These are phyloP conservation scores for Babylonia areolata DNA, from an alignment of 1,140 invertebrate species.

Conservation along the genomic window DNA sequence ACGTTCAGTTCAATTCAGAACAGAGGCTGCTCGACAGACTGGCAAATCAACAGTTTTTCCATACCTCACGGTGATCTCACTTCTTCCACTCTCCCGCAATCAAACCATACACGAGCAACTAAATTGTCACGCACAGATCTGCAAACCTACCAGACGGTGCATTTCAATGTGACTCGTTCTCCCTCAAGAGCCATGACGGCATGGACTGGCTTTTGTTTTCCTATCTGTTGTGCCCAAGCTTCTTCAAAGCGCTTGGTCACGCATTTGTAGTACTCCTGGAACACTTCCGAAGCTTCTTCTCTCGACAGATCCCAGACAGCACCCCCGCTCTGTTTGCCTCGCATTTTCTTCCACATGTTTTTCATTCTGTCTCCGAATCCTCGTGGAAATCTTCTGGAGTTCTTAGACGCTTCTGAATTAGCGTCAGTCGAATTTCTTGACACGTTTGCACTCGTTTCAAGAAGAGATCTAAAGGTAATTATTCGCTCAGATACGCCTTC, in stretches of 20 bases:
- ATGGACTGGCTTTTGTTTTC: slow-evolving; percentile 36
- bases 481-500: neutral
- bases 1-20: too few relatives aligned
- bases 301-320: slow-evolving; percentile 35
- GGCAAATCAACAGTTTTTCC: too few relatives aligned
- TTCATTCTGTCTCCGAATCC: neutral
- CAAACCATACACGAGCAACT: too few relatives aligned
- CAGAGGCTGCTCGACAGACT: too few relatives aligned
- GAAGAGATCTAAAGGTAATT: neutral
- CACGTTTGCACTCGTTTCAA: neutral
- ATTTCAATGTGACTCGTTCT: slow-evolving; percentile 46
- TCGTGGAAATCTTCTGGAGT: neutral
- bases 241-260: slow-evolving; percentile 34
- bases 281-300: slow-evolving; percentile 42
- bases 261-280: slow-evolving; percentile 48
- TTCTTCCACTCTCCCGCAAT: too few relatives aligned
- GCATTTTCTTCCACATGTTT: slow-evolving; percentile 35
- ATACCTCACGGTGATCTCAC: too few relatives aligned
- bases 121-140: too few relatives aligned
- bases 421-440: neutral
- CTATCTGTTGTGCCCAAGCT: neutral
- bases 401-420: neutral
- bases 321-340: neutral
- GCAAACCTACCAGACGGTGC: slow-evolving; percentile 36
- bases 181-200: slow-evolving; percentile 46